Conservation (phyloP, 1,140 invertebrate genomes). For the Cheumatopsyche charites region DNA sequence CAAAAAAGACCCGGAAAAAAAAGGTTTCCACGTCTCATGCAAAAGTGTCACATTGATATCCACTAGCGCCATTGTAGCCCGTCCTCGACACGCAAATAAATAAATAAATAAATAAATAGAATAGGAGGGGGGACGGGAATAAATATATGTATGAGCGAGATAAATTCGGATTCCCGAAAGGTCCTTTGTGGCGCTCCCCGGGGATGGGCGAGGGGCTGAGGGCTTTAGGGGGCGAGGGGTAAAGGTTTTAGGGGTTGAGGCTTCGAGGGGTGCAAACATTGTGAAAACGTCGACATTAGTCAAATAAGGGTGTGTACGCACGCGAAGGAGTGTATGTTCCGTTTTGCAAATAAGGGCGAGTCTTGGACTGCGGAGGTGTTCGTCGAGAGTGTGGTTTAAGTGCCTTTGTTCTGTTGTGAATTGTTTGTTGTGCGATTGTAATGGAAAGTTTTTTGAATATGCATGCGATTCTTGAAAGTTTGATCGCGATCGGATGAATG, state of each 20-base stretch:
- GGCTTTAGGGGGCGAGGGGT: too few species aligned
- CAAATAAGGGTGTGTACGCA: conserved; percentile 29
- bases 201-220: not conserved
- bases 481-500: too few species aligned
- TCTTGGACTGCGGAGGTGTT: not conserved
- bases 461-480: too few species aligned
- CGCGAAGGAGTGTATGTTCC: not conserved
- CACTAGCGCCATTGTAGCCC: conserved; percentile 1
- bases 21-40: not conserved
- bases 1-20: not conserved
- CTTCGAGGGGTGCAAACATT: conserved; percentile 25
- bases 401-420: not conserved
- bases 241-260: too few species aligned
- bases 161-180: conserved; percentile 16
- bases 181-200: conserved; percentile 16
- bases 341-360: conserved; percentile 30
- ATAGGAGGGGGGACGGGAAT: not conserved
- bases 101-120: conserved; percentile 9
- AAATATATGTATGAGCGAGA: not conserved
- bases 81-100: not conserved
- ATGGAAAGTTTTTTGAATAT: too few species aligned
- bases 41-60: conserved; percentile 11
- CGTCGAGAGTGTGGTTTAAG: not conserved
- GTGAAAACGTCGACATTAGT: conserved; percentile 34
- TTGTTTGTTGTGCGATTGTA: too few species aligned